These are phyloP conservation scores for Chunga burmeisteri DNA, from an alignment of 2,113 vertebrate species.

Conservation along the genomic window DNA sequence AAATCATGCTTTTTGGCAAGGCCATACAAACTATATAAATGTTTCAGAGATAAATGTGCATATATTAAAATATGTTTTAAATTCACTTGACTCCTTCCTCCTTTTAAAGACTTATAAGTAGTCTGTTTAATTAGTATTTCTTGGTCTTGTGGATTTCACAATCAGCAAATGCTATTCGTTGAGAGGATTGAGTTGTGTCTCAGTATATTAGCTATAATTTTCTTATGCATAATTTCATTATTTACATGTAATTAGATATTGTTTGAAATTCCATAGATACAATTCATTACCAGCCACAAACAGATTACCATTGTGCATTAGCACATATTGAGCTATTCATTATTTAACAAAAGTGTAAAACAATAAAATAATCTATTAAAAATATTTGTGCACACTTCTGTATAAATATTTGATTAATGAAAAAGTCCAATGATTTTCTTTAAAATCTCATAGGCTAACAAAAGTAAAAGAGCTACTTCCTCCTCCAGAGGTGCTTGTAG, in stretches of 20 bases:
- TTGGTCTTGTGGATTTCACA: background rate
- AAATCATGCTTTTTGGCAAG: background rate
- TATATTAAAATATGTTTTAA: background rate
- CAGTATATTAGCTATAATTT: background rate
- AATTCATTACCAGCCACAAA: background rate
- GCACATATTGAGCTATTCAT: background rate
- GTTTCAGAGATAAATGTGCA: background rate
- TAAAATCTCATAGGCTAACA: background rate
- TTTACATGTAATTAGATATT: conserved; percentile 5
- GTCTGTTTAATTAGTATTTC: background rate
- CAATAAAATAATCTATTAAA: background rate
- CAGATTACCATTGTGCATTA: background rate
- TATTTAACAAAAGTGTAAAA: background rate
- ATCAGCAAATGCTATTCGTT: background rate
- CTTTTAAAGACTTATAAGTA: background rate
- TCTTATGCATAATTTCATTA: conserved; percentile 16
- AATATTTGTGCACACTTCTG: background rate
- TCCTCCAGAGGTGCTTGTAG: background rate
- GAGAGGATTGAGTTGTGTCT: background rate
- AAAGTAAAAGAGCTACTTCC: background rate
- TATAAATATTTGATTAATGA: background rate
- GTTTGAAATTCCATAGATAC: background rate
- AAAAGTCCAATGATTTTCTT: background rate
- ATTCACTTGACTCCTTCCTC: background rate
- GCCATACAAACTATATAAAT: background rate